Evolutionary conservation across 2,888 invertebrate genomes (phyloP).

Genomic region (Orthosia incerta): DNA sequence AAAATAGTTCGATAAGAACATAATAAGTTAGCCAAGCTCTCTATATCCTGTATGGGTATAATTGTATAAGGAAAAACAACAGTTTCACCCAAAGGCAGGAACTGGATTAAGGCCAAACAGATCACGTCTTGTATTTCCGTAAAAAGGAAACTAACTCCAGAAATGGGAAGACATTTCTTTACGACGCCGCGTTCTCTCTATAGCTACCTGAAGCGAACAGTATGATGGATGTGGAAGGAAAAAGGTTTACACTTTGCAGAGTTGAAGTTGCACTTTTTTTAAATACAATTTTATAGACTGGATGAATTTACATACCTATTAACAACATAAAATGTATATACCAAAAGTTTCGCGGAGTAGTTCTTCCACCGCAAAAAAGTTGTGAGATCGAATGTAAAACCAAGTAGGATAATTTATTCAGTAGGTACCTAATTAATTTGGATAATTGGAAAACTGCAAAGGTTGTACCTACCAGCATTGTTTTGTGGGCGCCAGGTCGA

Average conservation of each 20-base stretch:
- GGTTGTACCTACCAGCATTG: too few relatives aligned
- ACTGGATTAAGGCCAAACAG: slow-evolving; percentile 84
- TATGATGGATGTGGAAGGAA: slow-evolving; percentile 43
- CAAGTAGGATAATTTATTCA: too few relatives aligned
- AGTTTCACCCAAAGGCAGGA: slow-evolving; percentile 69
- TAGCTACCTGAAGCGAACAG: slow-evolving; percentile 52
- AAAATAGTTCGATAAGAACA: slow-evolving; percentile 57
- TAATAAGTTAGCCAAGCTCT: slow-evolving; percentile 53
- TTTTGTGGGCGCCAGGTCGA: too few relatives aligned
- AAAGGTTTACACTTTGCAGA: slow-evolving; percentile 27
- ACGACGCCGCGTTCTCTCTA: slow-evolving; percentile 62
- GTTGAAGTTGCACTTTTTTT: slow-evolving; percentile 37
- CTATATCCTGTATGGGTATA: slow-evolving; percentile 58
- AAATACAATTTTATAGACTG: slow-evolving; percentile 10
- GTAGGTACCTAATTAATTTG: too few relatives aligned
- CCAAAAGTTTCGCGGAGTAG: too few relatives aligned
- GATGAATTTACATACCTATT: background rate
- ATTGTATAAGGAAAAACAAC: slow-evolving; percentile 70
- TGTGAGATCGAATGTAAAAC: too few relatives aligned
- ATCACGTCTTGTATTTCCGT: slow-evolving; percentile 79
- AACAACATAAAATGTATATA: too few relatives aligned
- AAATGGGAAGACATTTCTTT: slow-evolving; percentile 73
- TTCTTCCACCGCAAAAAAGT: too few relatives aligned
- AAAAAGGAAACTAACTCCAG: slow-evolving; percentile 79
- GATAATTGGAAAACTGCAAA: too few relatives aligned